Evolutionary conservation across 2,888 invertebrate species (phyloP).

Genomic region (Nebria brevicollis): DNA sequence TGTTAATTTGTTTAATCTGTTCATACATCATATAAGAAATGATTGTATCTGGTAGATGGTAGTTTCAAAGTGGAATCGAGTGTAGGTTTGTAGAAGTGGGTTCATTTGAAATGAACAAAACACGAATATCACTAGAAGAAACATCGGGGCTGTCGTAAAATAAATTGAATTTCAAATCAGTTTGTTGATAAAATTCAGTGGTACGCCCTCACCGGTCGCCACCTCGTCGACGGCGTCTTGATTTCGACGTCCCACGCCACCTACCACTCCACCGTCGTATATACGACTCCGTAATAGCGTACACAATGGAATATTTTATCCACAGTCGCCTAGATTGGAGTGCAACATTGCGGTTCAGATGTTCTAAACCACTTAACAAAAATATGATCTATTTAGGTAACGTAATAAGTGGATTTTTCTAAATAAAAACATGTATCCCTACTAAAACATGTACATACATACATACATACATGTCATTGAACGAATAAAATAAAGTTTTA

Average conservation of each 20-base stretch:
- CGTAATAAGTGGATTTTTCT: conserved; percentile 60
- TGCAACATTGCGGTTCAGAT: conserved; percentile 24
- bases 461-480: not conserved
- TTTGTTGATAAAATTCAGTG: conserved; percentile 55
- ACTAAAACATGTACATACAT: not conserved
- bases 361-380: conserved; percentile 30
- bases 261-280: not conserved
- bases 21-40: too few species aligned
- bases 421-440: not conserved
- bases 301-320: conserved; percentile 42
- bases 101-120: conserved; percentile 43
- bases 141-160: conserved; percentile 53
- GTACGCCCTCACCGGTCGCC: conserved; percentile 34
- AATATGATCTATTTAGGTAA: conserved; percentile 60
- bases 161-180: conserved; percentile 58
- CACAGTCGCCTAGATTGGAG: conserved; percentile 37
- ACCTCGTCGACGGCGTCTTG: conserved; percentile 37
- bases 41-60: too few species aligned
- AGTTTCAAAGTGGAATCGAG: not conserved
- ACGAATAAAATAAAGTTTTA: not conserved
- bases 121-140: conserved; percentile 47
- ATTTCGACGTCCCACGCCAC: conserved; percentile 31
- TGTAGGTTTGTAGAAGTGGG: not conserved
- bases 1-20: too few species aligned
- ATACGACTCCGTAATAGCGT: not conserved